A percentile compares a stretch with the other conserved stretches of the same genome.
These are phyloP conservation scores for Peribatodes rhomboidaria DNA, from an alignment of 2,888 invertebrate genomes.

Conservation along the genomic window DNA sequence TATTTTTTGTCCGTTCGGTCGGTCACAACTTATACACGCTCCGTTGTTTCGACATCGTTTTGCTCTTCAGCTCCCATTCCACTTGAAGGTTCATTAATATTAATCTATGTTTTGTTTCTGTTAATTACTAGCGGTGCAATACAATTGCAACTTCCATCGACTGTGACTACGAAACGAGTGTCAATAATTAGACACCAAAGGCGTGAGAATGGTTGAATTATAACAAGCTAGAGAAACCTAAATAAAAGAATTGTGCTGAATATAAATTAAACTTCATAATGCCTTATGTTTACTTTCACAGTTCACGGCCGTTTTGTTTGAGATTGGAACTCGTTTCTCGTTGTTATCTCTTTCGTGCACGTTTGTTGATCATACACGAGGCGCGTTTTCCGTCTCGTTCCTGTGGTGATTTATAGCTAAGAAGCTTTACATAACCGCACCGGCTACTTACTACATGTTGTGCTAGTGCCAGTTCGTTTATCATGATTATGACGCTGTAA, in stretches of 20 bases:
- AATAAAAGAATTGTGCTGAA: constrained; percentile 58
- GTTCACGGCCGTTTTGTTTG: constrained; percentile 70
- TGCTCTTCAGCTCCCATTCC: constrained; percentile 43
- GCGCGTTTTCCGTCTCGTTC: constrained; percentile 59
- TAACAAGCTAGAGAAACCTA: constrained; percentile 42
- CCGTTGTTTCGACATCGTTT: constrained; percentile 43
- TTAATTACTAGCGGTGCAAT: constrained; percentile 48
- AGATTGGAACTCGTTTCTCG: constrained; percentile 49
- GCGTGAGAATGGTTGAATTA: constrained; percentile 44
- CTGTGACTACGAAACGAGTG: constrained; percentile 24
- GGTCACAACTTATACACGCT: constrained; percentile 44
- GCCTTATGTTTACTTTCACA: constrained; percentile 72
- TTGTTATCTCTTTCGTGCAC: constrained; percentile 53
- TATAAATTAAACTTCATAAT: constrained; percentile 64
- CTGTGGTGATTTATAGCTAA: constrained; percentile 72
- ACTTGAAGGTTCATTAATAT: constrained; percentile 42
- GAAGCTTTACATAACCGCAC: constrained; percentile 70
- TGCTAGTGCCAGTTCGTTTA: constrained; percentile 68
- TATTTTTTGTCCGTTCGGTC: constrained; percentile 35
- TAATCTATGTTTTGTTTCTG: constrained; percentile 40
- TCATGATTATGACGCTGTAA: constrained; percentile 75
- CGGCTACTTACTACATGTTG: constrained; percentile 72
- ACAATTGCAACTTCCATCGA: constrained; percentile 37
- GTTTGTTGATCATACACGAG: constrained; percentile 38
- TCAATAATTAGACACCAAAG: constrained; percentile 26